Evolutionary conservation across 2,113 vertebrate genomes (phyloP).

Genomic region (Chaenocephalus aceratus): DNA sequence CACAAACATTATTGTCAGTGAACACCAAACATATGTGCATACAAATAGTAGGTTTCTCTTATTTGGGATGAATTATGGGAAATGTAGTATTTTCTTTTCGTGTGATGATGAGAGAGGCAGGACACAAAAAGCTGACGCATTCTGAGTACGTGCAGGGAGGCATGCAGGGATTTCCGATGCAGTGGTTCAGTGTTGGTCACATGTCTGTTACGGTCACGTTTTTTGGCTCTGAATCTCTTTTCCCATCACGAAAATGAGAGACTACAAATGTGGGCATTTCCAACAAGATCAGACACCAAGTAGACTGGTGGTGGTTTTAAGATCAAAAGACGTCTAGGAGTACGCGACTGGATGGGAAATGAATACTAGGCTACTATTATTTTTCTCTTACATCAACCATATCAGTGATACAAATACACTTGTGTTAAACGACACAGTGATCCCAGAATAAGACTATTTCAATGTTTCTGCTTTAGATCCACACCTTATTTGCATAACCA

Average conservation of each 20-base stretch:
- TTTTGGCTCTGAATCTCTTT: conserved; percentile 13
- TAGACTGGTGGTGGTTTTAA: neutral
- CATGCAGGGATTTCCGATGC: conserved; percentile 69
- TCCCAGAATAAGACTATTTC: neutral
- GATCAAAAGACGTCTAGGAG: neutral
- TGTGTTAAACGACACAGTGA: neutral
- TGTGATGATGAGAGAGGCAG: neutral
- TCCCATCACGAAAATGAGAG: neutral
- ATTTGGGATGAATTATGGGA: neutral
- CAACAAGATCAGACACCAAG: neutral
- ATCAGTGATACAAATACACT: too few species aligned
- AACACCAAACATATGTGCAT: rapidly evolving
- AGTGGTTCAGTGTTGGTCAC: conserved; percentile 52
- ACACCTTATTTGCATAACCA: neutral
- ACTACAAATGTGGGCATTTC: neutral
- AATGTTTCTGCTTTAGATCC: neutral
- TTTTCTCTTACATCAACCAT: neutral
- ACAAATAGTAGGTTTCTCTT: rapidly evolving
- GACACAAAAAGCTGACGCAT: conserved; percentile 67
- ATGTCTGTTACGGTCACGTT: conserved; percentile 52
- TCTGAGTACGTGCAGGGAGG: conserved; percentile 78
- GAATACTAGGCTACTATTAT: neutral
- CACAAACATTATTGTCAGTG: neutral
- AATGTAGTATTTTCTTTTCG: neutral
- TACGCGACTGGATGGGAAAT: neutral